Evolutionary conservation across 2,797 vertebrate species (phyloP).

Genomic region (Amniataba percoides): DNA sequence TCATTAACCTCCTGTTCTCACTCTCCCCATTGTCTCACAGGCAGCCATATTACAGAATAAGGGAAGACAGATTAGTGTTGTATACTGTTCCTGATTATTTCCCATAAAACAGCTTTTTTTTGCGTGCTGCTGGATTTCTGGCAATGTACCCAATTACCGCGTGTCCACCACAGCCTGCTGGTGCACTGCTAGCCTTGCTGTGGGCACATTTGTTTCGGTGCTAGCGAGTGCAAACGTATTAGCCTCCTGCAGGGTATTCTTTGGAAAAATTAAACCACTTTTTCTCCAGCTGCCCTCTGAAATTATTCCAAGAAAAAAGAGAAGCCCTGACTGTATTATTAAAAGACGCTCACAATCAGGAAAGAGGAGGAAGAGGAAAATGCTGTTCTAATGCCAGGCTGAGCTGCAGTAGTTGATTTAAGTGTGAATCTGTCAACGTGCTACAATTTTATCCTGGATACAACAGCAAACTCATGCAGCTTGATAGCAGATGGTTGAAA

Average conservation of each 20-base stretch:
- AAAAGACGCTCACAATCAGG: background rate
- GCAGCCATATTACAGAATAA: conserved; percentile 62
- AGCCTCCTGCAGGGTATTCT: conserved; percentile 67
- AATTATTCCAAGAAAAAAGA: conserved; percentile 64
- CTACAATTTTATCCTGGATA: background rate
- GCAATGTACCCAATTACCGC: conserved; percentile 85
- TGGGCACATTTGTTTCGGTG: conserved; percentile 48
- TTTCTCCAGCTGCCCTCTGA: conserved; percentile 18
- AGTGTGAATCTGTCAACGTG: background rate
- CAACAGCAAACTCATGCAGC: background rate
- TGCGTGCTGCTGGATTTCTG: conserved; percentile 56
- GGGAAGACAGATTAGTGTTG: conserved; percentile 53
- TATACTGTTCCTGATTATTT: conserved; percentile 63
- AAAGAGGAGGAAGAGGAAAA: no score
- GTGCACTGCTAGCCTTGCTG: conserved; percentile 26
- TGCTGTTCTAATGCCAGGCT: background rate
- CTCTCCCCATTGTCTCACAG: conserved; percentile 40
- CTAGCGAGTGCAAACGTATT: conserved; percentile 66
- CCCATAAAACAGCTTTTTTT: conserved; percentile 59
- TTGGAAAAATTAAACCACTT: conserved; percentile 51
- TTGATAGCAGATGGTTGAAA: conserved; percentile 41
- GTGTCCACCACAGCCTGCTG: conserved; percentile 59
- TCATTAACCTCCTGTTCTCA: conserved; percentile 60
- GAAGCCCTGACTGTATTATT: conserved; percentile 13
- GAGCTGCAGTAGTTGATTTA: background rate